These are phyloP conservation scores for Nematolebias whitei DNA, from an alignment of 2,113 vertebrate species.

Conservation along the genomic window DNA sequence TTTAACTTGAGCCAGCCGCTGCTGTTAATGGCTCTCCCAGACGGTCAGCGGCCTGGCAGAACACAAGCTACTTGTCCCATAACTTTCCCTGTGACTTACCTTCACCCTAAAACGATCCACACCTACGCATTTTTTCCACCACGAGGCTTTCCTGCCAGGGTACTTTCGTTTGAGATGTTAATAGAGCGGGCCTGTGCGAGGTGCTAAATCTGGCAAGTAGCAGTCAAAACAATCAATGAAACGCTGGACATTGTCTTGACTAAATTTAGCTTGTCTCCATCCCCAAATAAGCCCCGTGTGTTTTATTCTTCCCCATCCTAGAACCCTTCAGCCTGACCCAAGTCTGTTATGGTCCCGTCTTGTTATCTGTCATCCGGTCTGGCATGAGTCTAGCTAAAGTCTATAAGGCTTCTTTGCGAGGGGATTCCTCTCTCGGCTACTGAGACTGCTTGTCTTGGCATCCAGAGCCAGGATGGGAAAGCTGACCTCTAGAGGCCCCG, in stretches of 20 bases:
- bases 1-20: conserved; percentile 53
- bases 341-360: conserved; percentile 24
- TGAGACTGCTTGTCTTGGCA: conserved; percentile 76
- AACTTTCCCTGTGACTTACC: conserved; percentile 70
- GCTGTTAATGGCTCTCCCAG: conserved; percentile 60
- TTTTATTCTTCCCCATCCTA: neutral
- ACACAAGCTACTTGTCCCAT: conserved; percentile 69
- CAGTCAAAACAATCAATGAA: conserved; percentile 53
- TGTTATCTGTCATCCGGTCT: conserved; percentile 55
- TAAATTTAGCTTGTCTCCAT: conserved; percentile 30
- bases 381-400: conserved; percentile 54
- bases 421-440: conserved; percentile 61
- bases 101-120: conserved; percentile 74
- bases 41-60: conserved; percentile 40
- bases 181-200: conserved; percentile 40
- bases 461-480: conserved; percentile 64
- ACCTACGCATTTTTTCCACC: conserved; percentile 69
- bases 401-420: conserved; percentile 51
- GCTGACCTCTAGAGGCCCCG: conserved; percentile 74
- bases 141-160: conserved; percentile 58
- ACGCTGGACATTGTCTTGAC: conserved; percentile 20
- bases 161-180: conserved; percentile 62
- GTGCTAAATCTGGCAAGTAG: conserved; percentile 44
- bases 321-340: conserved; percentile 20
- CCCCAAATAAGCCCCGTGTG: conserved; percentile 7